Base-by-base conservation (phyloP, 2,113 vertebrate genomes). In the Lutjanus erythropterus region DNA sequence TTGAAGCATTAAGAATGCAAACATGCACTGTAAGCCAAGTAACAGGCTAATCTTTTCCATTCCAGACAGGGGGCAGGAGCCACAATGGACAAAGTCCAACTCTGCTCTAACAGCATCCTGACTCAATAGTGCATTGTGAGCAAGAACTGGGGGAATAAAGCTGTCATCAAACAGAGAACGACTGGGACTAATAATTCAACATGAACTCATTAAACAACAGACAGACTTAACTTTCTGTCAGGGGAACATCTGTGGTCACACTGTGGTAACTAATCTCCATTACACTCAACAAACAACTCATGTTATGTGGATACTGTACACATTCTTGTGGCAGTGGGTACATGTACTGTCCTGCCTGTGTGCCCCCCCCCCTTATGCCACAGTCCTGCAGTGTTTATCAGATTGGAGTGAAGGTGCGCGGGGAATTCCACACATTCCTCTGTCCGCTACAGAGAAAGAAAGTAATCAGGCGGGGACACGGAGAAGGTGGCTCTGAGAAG, bases 381-480 rank as follows among this genome's bases (percentile, higher is more conserved):
- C 60, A 71, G 77, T 80, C 87, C 81, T 67, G 80, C 80, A 83
- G 47, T 69, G 80, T 92, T 89, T 94, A 91, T 91, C 93, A 88
- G 91, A 94, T 89, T 72, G 86, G 83, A 81, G 76, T 3, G 68
- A 90, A 92, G 90, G 90, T 91, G 69, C 84, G 81, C 60, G 79
- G 62, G 67, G 81, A 92, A 95, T 95, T 94, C 93, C 92, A 80
- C 49, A 86, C 93, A 95, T 95, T 94, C 93, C 89, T 81, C 41
- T 56, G 83, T 91, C 82, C 72, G 44, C 78, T 80, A 49, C 37
- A 39, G 44, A 83, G 78, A 82, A 78, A 88, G 65, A 85, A 88
- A 79, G 65, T 71, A 59, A 86, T 70, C 66, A 62, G 68, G 65
- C 53, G 27, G 27, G 60, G 70, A 77, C 46, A 39, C 18, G 6